Base-by-base conservation (phyloP, 2,888 invertebrate species). In the Mesorhabditis spiculigera region DNA sequence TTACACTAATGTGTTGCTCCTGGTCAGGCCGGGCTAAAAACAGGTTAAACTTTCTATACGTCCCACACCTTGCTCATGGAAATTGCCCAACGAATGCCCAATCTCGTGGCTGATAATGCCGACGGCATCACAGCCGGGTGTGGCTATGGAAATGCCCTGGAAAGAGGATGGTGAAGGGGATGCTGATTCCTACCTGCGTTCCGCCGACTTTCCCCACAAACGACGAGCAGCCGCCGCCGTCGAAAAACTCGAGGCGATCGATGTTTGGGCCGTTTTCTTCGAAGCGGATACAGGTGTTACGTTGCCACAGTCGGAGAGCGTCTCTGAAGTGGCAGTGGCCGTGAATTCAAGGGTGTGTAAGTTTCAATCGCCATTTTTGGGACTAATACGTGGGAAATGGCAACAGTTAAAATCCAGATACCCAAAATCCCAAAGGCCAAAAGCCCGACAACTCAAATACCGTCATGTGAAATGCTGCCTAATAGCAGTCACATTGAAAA, bases 41-140 rank as follows among this genome's bases (percentile, higher is more conserved):
- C 58, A 50, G n/a, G 8, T 43, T 16, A 65, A 42, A 68, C n/a
- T 61, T 28, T 74, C 75, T 69, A 77, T 78, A 67, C 81, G 81
- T 5, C 85, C 83, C 61, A 85, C 68, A 5, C 82, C 84, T 71
- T 86, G 86, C 67, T 86, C 86, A 70, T 86, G 86, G 73, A 86
- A 85, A 10, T 79, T 76, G 43, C 83, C 82, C 13, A 85, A 72
- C 5, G 83, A 71, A 71, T 85, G 85, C 5, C 85, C 85, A 43
- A 85, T 81, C 75, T 86, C 86, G 67, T 86, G 86, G 63, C 84
- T 77, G 43, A 85, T 84, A 67, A 86, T 85, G 43, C 86, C 86
- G 10, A 83, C 79, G 5, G 75, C 72, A 68, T 86, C 82, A 71
- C 86, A 86, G 5, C 86, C 86, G 1, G 83, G 85, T 2, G 82